Base-by-base conservation (phyloP, 2,888 invertebrate genomes). In the Oasisia sp. region DNA sequence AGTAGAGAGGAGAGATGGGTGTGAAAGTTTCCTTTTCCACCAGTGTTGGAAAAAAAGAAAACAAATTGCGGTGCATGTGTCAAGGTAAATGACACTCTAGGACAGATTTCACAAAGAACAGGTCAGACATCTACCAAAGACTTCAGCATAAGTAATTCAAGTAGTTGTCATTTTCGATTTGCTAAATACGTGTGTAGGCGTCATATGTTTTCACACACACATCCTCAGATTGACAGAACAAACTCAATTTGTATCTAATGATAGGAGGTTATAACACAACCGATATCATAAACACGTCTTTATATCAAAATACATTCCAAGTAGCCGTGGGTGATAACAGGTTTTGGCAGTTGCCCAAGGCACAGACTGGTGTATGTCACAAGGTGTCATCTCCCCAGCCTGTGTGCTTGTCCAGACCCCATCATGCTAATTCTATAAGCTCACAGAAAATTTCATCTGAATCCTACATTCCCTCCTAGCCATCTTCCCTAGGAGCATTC, bases 241-340 rank as follows among this genome's bases (percentile, higher is more conserved):
- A 74, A 74, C 27, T 19, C 74, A 27, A 2, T 74, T 74, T 74
- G 14, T 74, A n/a, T 74, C 74, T 74, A 74, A 74, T 27, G 74
- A 74, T 74, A 74, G 74, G 74, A 74, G 74, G 27, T 74, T 74
- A 74, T 74, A 74, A 74, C 7, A n/a, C 74, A 74, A 7, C 27
- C 27, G 74, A 74, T 74, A 74, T 74, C n/a, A 27, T 74, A 74
- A 3, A 74, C n/a, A 74, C 14, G 74, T 74, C 27, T 38, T 38
- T 74, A 74, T 74, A 74, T 74, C 74, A 74, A 27, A 74, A 74
- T 74, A 74, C 74, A 74, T 74, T 74, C 74, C 74, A 74, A 74
- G 74, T 27, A 74, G 19, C 74, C n/a, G 27, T 74, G 27, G 74
- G 74, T 74, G 74, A 27, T 74, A 74, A 74, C 74, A 74, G 7